Base-by-base conservation (phyloP, 2,888 invertebrate genomes). In the Arge pagana region DNA sequence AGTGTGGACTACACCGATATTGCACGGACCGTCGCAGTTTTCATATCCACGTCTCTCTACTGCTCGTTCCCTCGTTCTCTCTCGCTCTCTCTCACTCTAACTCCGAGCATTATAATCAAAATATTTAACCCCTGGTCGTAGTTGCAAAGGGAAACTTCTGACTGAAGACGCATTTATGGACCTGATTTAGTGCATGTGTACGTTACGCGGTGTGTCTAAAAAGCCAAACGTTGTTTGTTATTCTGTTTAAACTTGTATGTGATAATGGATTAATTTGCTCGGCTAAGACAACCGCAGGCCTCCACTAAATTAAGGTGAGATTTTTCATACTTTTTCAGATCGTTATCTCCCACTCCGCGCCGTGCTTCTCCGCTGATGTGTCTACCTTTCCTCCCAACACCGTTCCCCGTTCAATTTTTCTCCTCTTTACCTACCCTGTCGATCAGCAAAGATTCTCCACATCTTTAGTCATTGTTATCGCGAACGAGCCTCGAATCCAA, bases 231-330 rank as follows among this genome's bases (percentile, higher is more conserved):
- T n/a, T 45, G 42, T 54, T 49, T 54, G 50, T 57, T 53, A 50
- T 53, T 60, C 37, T 43, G 50, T 56, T 60, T 48, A 52, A 50
- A 58, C 40, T 36, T 23, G 35, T 52, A 15, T 50, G 48, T 40
- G 59, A 65, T 66, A 65, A 65, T 65, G 65, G 64, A 64, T 65
- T 65, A 65, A 65, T 62, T 64, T 49, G 57, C 55, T 58, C 57
- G 56, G 56, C 57, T 51, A 35, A 43, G 28, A 36, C 45, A 18
- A 33, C 24, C 16, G 10, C 24, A 28, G 48, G 53, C 60, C 57
- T 33, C 53, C 61, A 61, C 64, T 66, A 61, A 66, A 66, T 66
- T 66, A 66, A 65, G 65, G 65, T 65, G 58, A 65, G 64, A 58
- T 65, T 60, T 59, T 42, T 51, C 50, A 19, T n/a, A n/a, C n/a